These are phyloP conservation scores for Agrochola litura DNA, from an alignment of 2,888 invertebrate genomes.

Conservation along the genomic window DNA sequence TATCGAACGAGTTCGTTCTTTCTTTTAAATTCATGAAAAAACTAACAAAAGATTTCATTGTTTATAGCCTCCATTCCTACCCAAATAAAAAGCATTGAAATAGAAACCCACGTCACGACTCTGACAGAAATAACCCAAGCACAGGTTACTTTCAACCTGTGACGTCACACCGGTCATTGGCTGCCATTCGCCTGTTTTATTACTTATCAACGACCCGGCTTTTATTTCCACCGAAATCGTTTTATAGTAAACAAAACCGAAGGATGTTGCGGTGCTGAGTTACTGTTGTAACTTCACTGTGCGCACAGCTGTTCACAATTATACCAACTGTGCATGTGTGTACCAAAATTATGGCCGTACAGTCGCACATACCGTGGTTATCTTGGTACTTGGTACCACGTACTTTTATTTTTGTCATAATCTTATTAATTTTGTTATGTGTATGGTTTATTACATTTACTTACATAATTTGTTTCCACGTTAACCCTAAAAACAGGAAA, in stretches of 20 bases:
- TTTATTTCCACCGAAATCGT: constrained; percentile 44
- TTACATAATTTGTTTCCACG: background rate
- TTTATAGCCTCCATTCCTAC: constrained; percentile 12
- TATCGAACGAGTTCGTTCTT: background rate
- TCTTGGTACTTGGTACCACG: constrained; percentile 11
- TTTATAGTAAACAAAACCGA: constrained; percentile 51
- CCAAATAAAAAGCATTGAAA: constrained; percentile 32
- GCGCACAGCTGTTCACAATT: constrained; percentile 50
- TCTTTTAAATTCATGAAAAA: background rate
- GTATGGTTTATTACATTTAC: background rate
- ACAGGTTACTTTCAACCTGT: constrained; percentile 31
- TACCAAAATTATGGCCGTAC: constrained; percentile 30
- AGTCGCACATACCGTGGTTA: constrained; percentile 32
- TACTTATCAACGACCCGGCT: constrained; percentile 44
- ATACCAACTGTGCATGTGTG: constrained; percentile 38
- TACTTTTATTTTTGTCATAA: constrained; percentile 32
- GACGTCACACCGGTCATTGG: constrained; percentile 54
- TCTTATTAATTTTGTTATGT: constrained; percentile 18
- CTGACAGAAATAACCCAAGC: constrained; percentile 37
- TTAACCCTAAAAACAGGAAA: background rate
- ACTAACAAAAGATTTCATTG: constrained; percentile 8
- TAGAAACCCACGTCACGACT: constrained; percentile 43
- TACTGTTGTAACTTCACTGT: constrained; percentile 41
- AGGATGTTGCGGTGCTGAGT: constrained; percentile 21
- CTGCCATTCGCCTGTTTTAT: constrained; percentile 47